Evolutionary conservation across 1,140 invertebrate genomes (phyloP), one percentile per base, ranked within the genome.

Genomic region (Drosophila malerkotliana): DNA sequence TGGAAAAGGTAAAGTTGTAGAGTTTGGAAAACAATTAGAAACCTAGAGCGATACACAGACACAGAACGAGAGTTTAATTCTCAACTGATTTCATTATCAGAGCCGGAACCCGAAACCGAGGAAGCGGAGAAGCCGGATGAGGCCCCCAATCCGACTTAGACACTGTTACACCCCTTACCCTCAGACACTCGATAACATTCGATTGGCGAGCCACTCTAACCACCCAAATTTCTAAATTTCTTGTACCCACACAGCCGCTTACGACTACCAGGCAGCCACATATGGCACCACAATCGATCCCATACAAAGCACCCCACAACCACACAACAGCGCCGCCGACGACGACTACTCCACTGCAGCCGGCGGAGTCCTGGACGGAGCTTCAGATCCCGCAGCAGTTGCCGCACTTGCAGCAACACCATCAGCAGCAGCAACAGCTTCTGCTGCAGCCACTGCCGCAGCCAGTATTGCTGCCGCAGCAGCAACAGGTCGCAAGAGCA

Each of bases 241-340:
- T 58, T 87, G 58, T 82, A 67, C 61, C 47, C 54, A 88, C 73
- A 69, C 72, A 91, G 90, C 90, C 90, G 77, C 83, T 79, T 88
- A 90, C 81, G 90, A 91, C 72, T 91, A 91, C 83, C 77, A 91
- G 90, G 78, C 82, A 79, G 68, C 90, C 79, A 79, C 85, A 85
- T 91, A 91, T 91, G 90, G 79, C 77, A 82, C 90, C 69, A 69
- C 82, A 85, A 87, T 82, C 68, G 79, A 91, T 64, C 72, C 84
- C 78, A 77, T 79, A 75, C 85, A 87, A 78, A 87, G 81, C 79
- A 74, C 81, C 64, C 24, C 76, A 88, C 78, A 77, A 81, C 77
- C 76, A 71, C 82, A 83, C 83, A 73, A 73, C 79, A 79, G 51
- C 76, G 67, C 37, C 58, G 67, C 37, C 72, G 79, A 81, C 55